Evolutionary conservation across 2,797 vertebrate species (phyloP), one percentile per base, ranked within the genome.

Genomic region (Nyctibius grandis): DNA sequence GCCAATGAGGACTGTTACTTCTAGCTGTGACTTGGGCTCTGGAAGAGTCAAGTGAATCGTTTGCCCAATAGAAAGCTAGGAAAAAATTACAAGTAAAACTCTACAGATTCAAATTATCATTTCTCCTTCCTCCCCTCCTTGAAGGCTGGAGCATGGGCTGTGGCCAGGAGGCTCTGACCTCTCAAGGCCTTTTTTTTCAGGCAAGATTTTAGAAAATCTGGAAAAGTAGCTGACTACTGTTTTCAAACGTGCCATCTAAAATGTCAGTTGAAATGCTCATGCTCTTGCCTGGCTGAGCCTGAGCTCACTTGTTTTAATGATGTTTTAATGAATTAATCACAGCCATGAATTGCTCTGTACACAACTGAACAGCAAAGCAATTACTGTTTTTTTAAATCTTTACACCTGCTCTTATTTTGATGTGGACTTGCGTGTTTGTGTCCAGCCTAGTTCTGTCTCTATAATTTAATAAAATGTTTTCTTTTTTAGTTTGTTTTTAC

Each of bases 281-380:
- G 40, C 47, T 60, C 14, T 51, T 85, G 34, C 29, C 67, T 54
- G 22, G 28, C 72, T 74, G 12, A 77, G 56, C 14, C 34, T 86
- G 38, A 84, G 38, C 25, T 88, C 44, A 15, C 20, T 28, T 54
- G 5, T 82, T 86, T 64, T 88, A 84, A 83, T 68, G 12, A 63
- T 40, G 17, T 74, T 89, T 79, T 80, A 92, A 94, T 92, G 56
- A 87, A 91, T 85, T 80, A 64, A 79, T 86, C 20, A 38, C 20
- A 91, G 72, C 28, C n/a, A 16, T 77, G 9, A 79, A 42, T 73
- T 79, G 70, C 16, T 89, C 70, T 38, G 44, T 38, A 76, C 7
- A 16, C 42, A 80, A 51, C 47, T 8, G 4, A 87, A 72, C 28
- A 69, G 64, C 34, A 81, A 57, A 74, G 15, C 15, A 73, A 44